Percentiles rank a stretch among this genome's conserved stretches.
Conservation (phyloP, 2,113 vertebrate species). For the Ploceus nigricollis region DNA sequence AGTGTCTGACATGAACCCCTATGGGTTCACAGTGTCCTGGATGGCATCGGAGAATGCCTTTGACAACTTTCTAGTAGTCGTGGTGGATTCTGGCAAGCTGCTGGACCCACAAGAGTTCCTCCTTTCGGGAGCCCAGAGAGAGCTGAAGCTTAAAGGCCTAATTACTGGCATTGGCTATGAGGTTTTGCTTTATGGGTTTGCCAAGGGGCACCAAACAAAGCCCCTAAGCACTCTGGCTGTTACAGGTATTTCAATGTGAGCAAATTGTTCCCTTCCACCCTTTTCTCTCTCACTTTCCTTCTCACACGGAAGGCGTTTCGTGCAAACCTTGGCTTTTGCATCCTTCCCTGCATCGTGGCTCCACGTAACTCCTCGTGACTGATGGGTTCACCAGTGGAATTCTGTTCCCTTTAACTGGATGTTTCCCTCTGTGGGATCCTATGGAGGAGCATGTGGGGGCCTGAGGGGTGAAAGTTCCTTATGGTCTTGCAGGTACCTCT, state of each 20-base stretch:
- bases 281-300: neutral
- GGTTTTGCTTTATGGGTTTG: slow-evolving; percentile 85
- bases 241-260: slow-evolving; percentile 86
- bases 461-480: neutral
- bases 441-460: neutral
- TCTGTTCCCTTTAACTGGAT: neutral
- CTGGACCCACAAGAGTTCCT: slow-evolving; percentile 89
- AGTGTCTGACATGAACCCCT: slow-evolving; percentile 87
- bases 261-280: slow-evolving; percentile 15
- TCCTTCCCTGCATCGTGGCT: slow-evolving; percentile 33
- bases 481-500: slow-evolving; percentile 9
- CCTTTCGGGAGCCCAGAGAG: slow-evolving; percentile 76
- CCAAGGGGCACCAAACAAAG: slow-evolving; percentile 86
- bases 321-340: slow-evolving; percentile 59
- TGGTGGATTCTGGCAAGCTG: slow-evolving; percentile 94
- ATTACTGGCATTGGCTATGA: slow-evolving; percentile 84
- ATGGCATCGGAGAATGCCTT: slow-evolving; percentile 83
- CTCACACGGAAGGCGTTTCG: neutral
- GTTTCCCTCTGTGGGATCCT: neutral
- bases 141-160: slow-evolving; percentile 80
- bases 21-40: slow-evolving; percentile 82
- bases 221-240: slow-evolving; percentile 87
- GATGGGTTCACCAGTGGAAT: neutral
- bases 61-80: slow-evolving; percentile 88
- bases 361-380: neutral